phyloP scores from a whole-genome alignment of 2,888 invertebrate genomes.

The Tenthredo amoena region DNA sequence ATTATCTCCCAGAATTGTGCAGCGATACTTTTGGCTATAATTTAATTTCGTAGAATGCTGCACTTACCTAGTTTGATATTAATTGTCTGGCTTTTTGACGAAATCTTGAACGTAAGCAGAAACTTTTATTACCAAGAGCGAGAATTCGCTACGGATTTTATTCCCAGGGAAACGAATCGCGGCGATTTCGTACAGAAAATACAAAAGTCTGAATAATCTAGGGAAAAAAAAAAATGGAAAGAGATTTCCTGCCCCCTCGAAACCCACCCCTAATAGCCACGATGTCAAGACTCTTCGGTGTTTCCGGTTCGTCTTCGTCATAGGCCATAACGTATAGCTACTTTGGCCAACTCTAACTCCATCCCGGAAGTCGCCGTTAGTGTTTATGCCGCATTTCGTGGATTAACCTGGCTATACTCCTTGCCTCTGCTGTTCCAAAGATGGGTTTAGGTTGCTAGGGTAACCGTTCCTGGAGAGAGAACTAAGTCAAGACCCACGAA shows the following conservation, averaged over 20 bases:
- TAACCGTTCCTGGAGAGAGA: conserved; percentile 16
- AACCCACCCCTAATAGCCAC: not conserved
- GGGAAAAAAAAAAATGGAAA: not conserved
- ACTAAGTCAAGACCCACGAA: not conserved
- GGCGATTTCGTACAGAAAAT: not conserved
- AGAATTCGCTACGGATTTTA: not conserved
- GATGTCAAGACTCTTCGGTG: not conserved
- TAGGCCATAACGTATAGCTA: conserved; percentile 9
- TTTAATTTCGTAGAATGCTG: not conserved
- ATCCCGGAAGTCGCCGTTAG: conserved; percentile 53
- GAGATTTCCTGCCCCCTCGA: not conserved
- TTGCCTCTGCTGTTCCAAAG: not conserved
- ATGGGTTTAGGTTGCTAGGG: not conserved
- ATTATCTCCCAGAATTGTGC: not conserved
- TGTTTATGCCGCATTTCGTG: conserved; percentile 70
- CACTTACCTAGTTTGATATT: not conserved
- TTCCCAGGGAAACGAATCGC: not conserved
- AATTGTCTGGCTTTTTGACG: not conserved
- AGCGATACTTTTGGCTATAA: not conserved
- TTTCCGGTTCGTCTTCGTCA: conserved; percentile 31
- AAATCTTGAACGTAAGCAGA: not conserved
- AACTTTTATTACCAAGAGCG: not conserved
- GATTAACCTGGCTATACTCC: conserved; percentile 62
- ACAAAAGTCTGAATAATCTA: not conserved
- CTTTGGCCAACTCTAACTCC: conserved; percentile 9